These are phyloP conservation scores for Leucosticte australis DNA, from an alignment of 2,113 vertebrate genomes.

Conservation along the genomic window DNA sequence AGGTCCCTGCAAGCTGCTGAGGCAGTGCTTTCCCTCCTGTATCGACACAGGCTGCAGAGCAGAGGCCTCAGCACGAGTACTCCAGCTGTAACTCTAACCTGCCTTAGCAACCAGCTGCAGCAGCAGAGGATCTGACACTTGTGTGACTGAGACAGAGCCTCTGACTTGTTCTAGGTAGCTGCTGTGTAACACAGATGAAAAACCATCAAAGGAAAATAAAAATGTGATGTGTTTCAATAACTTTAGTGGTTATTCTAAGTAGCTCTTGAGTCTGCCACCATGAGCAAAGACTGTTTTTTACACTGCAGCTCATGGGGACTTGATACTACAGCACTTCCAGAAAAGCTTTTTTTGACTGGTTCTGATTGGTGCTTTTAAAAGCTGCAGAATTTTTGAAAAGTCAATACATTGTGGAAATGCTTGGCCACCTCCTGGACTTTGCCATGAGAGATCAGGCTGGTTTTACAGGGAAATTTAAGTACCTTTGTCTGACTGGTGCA, in stretches of 20 bases:
- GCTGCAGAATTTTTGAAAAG: not conserved
- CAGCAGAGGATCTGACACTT: not conserved
- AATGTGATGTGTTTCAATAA: not conserved
- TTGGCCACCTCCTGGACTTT: not conserved
- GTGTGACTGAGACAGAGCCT: not conserved
- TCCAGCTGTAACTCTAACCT: not conserved
- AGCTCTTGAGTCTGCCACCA: not conserved
- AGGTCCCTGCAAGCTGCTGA: not conserved
- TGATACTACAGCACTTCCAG: not conserved
- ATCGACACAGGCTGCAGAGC: not conserved
- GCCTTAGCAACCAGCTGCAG: not conserved
- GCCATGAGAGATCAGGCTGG: not conserved
- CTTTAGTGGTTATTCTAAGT: not conserved
- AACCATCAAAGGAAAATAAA: not conserved
- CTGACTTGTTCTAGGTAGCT: not conserved
- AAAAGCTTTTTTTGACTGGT: not conserved
- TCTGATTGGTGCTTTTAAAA: not conserved
- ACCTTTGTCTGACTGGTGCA: not conserved
- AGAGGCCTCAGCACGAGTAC: not conserved
- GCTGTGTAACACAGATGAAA: not conserved
- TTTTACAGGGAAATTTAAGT: not conserved
- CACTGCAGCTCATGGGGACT: not conserved
- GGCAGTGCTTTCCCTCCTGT: not conserved
- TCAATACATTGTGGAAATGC: not conserved
- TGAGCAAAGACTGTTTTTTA: not conserved